These are phyloP conservation scores for Maniola hyperantus DNA, from an alignment of 2,888 invertebrate species.

Conservation along the genomic window DNA sequence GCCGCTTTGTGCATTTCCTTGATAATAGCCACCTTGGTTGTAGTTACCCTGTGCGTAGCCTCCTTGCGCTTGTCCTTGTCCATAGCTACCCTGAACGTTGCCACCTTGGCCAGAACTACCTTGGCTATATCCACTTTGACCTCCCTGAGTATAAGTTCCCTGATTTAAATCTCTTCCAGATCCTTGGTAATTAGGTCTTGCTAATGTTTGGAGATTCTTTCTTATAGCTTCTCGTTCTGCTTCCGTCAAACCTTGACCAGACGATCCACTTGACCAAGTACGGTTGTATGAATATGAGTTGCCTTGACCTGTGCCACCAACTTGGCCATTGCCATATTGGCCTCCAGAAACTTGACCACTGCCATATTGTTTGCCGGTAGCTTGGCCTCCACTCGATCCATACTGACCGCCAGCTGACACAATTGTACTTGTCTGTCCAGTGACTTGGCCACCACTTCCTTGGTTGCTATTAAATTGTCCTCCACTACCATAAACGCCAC, in stretches of 20 bases:
- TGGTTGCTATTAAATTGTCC: conserved; percentile 46
- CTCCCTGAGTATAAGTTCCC: conserved; percentile 35
- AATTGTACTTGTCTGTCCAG: conserved; percentile 28
- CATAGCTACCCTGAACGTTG: conserved; percentile 39
- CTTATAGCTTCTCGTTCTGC: conserved; percentile 64
- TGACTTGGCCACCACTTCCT: conserved; percentile 30
- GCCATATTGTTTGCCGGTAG: conserved; percentile 27
- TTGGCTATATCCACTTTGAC: conserved; percentile 34
- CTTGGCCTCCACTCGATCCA: conserved; percentile 27
- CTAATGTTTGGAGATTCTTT: conserved; percentile 53
- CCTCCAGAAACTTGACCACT: conserved; percentile 27
- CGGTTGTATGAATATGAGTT: conserved; percentile 53
- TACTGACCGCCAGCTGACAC: conserved; percentile 45
- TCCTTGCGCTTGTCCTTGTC: conserved; percentile 39
- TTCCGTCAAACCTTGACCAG: conserved; percentile 54
- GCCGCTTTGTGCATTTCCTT: conserved; percentile 35
- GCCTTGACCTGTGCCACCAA: conserved; percentile 30
- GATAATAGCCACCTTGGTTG: conserved; percentile 29
- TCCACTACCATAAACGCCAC: conserved; percentile 11
- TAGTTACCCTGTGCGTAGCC: conserved; percentile 25
- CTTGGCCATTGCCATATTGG: conserved; percentile 22
- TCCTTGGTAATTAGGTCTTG: conserved; percentile 43
- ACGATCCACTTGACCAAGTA: conserved; percentile 53
- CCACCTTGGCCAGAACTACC: neutral
- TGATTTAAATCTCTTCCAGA: conserved; percentile 39